Evolutionary conservation across 2,888 invertebrate species (phyloP).

Genomic region (Axea sp.): DNA sequence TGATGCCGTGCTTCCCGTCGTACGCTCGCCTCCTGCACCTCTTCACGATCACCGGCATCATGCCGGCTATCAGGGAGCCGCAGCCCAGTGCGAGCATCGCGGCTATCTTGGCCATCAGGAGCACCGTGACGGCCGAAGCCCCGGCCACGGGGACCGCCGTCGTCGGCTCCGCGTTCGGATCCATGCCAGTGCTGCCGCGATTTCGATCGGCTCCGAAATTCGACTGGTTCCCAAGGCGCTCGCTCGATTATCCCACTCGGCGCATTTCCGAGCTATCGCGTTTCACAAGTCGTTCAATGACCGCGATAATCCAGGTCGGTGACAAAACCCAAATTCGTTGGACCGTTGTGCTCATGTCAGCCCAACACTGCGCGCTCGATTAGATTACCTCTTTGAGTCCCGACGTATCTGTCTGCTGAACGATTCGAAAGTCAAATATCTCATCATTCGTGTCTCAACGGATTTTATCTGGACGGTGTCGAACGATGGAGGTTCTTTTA

Average conservation of each 20-base stretch:
- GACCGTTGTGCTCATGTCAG: slow-evolving; percentile 1
- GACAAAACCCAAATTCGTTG: neutral
- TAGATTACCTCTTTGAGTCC: neutral
- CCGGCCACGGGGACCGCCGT: neutral
- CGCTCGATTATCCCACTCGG: neutral
- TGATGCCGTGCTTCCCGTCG: slow-evolving; percentile 62
- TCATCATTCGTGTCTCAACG: too few species aligned
- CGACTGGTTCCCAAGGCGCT: too few species aligned
- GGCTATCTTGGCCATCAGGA: slow-evolving; percentile 82
- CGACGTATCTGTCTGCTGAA: too few species aligned
- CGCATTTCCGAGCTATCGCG: slow-evolving; percentile 7
- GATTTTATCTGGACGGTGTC: too few species aligned
- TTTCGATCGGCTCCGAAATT: too few species aligned
- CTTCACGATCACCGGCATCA: slow-evolving; percentile 81
- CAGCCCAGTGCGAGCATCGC: slow-evolving; percentile 83
- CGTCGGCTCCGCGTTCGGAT: slow-evolving; percentile 9
- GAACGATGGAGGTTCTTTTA: too few species aligned
- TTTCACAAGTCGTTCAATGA: slow-evolving; percentile 13
- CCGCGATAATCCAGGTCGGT: neutral
- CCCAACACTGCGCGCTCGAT: neutral
- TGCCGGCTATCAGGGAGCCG: slow-evolving; percentile 82
- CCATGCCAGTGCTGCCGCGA: too few species aligned
- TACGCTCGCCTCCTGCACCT: slow-evolving; percentile 67
- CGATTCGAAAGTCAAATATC: too few species aligned
- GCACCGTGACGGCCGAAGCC: slow-evolving; percentile 16